Evolutionary conservation across 2,797 vertebrate genomes (phyloP), one percentile per base, ranked within the genome.

Genomic region (Clarias fuscus): DNA sequence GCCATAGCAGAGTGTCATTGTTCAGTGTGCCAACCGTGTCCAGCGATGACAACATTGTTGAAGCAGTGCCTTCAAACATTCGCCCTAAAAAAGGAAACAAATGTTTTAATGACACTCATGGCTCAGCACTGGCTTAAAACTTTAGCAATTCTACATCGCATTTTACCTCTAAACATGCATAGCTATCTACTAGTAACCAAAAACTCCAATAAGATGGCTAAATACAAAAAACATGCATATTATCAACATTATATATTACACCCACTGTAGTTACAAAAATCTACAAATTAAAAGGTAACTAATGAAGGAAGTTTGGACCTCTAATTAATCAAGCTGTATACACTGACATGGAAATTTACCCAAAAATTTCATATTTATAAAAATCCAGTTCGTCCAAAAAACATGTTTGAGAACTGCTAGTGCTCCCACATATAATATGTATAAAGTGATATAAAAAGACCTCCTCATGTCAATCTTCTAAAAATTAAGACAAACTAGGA

Each of bases 21-120:
- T 93, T 96, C 80, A 99, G 93, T 43, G 95, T 94, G 85, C 94
- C 78, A 0, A 98, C 97, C 0, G 93, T 92, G n/a, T 99, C 98
- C 92, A 99, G 95, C 3, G 98, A 99, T 68, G 96, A 94, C 40
- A 99, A 95, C 98, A 99, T 99, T 64, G 97, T 98, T 79, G 95
- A 95, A 5, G 97, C 92, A 6, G 92, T 97, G 83, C 98, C 98
- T 92, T 99, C 98, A 88, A 99, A 99, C 90, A 98, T 97, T 91
- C 98, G 95, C 87, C 98, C 98, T 99, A 91, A 5, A 93, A 88
- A 89, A 20, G 85, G 24, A 85, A 77, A 86, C 3, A 7, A 75
- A 84, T 72, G 24, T 81, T 43, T 80, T 56, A 78, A 37, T 61
- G 33, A 79, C 30, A 58, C 20, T 78, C 8, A 33, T 40, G 20